Base-by-base conservation (phyloP, 2,888 invertebrate species). In the Penaeus monodon region DNA sequence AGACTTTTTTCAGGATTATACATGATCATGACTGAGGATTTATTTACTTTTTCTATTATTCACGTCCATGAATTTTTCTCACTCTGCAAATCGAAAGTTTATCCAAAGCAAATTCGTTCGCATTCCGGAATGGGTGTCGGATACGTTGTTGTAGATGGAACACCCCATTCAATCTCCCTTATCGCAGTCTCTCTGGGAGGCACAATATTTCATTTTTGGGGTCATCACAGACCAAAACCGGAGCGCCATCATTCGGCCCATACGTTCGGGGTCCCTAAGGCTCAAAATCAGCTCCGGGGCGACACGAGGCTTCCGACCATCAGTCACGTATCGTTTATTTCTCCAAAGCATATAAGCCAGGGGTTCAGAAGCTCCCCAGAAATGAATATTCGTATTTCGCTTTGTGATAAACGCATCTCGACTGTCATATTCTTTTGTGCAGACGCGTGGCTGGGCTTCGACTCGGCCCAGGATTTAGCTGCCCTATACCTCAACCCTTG, bases 331-430 rank as follows among this genome's bases (percentile, higher is more conserved):
- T 88, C 88, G 88, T 88, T 88, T 88, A 88, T 85, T 88, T 88
- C 88, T 88, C 85, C 85, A 88, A 88, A 88, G 88, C 88, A 88
- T 88, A 88, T 88, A 88, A 88, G 88, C 88, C 88, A 80, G 81
- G 79, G 88, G 85, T 88, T 88, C 88, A 88, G 88, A 88, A 88
- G 88, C 88, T 81, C 81, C 88, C 88, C 88, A 88, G 85, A 88
- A 88, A 85, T 88, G 88, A 88, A 88, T 88, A 88, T 88, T 88
- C 88, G 85, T 88, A 88, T 88, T 88, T 85, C 85, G 88, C 82
- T 85, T 81, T 85, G 82, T 88, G 88, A 88, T 88, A 88, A 88
- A 88, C 85, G 88, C 88, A 88, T 85, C 85, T 82, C 81, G 85
- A 88, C 85, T 85, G 88, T 88, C 88, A 88, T 88, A 88, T 85